phyloP scores from a whole-genome alignment of 2,113 vertebrate genomes.

The Panthera tigris region DNA sequence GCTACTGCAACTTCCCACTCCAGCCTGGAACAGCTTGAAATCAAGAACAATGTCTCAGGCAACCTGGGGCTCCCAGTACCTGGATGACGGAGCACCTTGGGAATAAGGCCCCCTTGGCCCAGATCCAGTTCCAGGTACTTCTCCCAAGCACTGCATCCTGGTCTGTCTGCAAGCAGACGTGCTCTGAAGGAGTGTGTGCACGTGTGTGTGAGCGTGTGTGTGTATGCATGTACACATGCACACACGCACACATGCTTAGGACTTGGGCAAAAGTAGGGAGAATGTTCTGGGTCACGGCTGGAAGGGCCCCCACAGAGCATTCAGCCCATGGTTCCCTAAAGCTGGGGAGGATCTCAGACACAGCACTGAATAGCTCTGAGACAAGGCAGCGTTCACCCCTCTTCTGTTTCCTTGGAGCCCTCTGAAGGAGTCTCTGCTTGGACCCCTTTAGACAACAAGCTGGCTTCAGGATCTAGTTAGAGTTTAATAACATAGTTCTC shows the following conservation, averaged over 20 bases:
- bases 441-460: not conserved
- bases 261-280: not conserved
- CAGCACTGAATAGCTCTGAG: not conserved
- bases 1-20: not conserved
- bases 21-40: not conserved
- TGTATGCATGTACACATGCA: fast-evolving
- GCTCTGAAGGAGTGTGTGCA: not conserved
- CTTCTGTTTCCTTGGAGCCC: fast-evolving
- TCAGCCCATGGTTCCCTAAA: not conserved
- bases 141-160: not conserved
- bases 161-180: not conserved
- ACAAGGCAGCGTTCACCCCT: not conserved
- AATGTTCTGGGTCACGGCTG: not conserved
- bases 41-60: not conserved
- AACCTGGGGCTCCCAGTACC: not conserved
- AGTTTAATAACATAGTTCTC: not conserved
- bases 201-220: not conserved
- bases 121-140: not conserved
- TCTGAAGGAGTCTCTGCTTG: not conserved
- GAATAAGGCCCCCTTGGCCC: not conserved
- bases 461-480: not conserved
- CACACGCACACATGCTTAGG: not conserved
- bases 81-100: not conserved
- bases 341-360: not conserved
- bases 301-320: not conserved